Base-by-base conservation (phyloP, 35 echinoderm and acorn worm species). In the Chiridota heheva region DNA sequence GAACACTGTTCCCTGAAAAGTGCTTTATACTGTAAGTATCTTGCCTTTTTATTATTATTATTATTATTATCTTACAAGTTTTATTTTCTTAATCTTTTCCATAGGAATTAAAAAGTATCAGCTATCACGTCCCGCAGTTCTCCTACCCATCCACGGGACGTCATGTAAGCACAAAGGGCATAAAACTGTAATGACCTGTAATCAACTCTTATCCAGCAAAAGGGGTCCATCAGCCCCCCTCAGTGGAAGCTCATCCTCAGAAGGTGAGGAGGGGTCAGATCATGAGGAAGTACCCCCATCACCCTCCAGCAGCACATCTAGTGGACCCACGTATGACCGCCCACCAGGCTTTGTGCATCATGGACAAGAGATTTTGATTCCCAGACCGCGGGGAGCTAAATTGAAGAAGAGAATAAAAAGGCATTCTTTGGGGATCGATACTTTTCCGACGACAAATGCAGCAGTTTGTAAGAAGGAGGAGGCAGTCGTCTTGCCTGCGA, bases 301-400 rank as follows among this genome's bases (percentile, higher is more conserved):
- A 43, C 95, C 95, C 30, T 92, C 89, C 73, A 98, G 95, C 76
- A 98, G 95, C 55, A 98, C 95, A 24, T 91, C 95, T 26, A 98
- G 95, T 63, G 95, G 89, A 30, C 95, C 95, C 26, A 91, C 80
- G 4, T 98, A 98, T 32, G 75, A 91, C 36, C 66, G 95, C 25
- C 89, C 89, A 31, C 84, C 95, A 15, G 95, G 95, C 60, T 98
- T 98, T 48, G 85, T 76, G 15, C 78, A 83, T 58, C 95, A 98
- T 77, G 95, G 89, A 32, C 84, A 98, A 63, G 92, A 96, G 58
- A 81, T 96, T 34, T n/a, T 78, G 10, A 22, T 55, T 81, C 29
- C 76, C 55, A 78, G 62, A 42, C 75, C 75, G 1, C 46, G 75
- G 31, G 40, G 32, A 31, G 34, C 72, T 5, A 77, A 77, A 38